A percentile compares a stretch with the other conserved stretches of the same genome.
These are phyloP conservation scores for Orthosia cruda DNA, from an alignment of 2,888 invertebrate genomes.

Conservation along the genomic window DNA sequence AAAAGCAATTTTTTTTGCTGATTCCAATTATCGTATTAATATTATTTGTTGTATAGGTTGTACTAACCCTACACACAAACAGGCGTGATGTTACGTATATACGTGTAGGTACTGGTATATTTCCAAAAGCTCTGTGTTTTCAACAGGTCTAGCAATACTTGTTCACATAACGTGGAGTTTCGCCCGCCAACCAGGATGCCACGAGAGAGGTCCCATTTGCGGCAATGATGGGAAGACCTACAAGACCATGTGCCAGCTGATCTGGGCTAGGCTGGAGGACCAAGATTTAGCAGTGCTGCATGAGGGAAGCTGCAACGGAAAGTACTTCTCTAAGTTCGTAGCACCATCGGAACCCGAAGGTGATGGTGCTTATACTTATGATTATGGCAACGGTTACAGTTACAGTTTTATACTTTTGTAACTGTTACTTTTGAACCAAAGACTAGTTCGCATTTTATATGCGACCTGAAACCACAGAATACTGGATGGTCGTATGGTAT, in stretches of 20 bases:
- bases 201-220: slow-evolving; percentile 62
- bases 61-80: too few relatives aligned
- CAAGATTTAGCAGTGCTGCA: slow-evolving; percentile 59
- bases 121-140: neutral
- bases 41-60: too few relatives aligned
- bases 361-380: slow-evolving; percentile 31
- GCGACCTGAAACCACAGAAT: neutral
- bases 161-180: slow-evolving; percentile 34
- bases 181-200: slow-evolving; percentile 6
- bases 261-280: slow-evolving; percentile 56
- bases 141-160: slow-evolving; percentile 46
- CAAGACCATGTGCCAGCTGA: slow-evolving; percentile 66
- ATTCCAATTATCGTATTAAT: neutral
- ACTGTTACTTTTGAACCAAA: neutral
- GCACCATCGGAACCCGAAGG: neutral
- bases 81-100: too few relatives aligned
- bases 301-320: slow-evolving; percentile 53
- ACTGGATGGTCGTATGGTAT: slow-evolving; percentile 5
- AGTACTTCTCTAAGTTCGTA: neutral
- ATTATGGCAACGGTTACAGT: neutral
- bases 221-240: slow-evolving; percentile 75
- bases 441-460: slow-evolving; percentile 7
- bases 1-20: neutral
- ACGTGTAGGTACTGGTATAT: slow-evolving; percentile 1
- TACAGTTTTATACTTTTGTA: slow-evolving; percentile 8